Conservation (phyloP, 1,140 invertebrate species). For the Leptopilina clavipes region DNA sequence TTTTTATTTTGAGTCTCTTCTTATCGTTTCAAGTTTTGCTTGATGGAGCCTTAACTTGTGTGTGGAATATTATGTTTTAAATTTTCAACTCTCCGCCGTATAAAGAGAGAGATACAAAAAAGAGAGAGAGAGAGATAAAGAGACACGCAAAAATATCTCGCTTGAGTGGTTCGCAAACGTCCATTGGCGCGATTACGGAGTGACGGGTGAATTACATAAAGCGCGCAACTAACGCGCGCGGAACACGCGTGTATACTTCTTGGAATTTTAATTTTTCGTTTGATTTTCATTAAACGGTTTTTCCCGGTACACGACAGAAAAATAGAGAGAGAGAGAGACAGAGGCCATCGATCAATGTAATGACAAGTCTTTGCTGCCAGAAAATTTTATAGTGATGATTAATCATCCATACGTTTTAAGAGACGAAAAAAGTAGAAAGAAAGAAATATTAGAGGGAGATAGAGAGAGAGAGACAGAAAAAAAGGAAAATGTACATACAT, state of each 20-base stretch:
- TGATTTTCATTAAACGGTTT: slow-evolving; percentile 30
- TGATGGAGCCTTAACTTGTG: slow-evolving; percentile 12
- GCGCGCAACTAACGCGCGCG: slow-evolving; percentile 31
- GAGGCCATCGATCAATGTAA: slow-evolving; percentile 21
- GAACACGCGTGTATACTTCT: slow-evolving; percentile 13
- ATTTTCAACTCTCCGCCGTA: not conserved
- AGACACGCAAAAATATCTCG: slow-evolving; percentile 28
- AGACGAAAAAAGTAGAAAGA: not conserved
- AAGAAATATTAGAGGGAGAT: no score
- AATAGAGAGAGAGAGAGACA: not conserved
- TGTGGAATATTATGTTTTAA: slow-evolving; percentile 12
- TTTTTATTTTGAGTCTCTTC: not conserved
- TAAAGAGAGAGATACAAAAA: no score
- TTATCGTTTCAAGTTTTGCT: slow-evolving; percentile 22
- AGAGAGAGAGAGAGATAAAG: not conserved
- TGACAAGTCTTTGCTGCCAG: slow-evolving; percentile 21
- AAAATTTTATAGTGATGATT: slow-evolving; percentile 6
- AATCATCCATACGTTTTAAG: not conserved
- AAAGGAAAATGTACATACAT: not conserved
- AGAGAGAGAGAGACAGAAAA: no score
- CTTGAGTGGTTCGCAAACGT: slow-evolving; percentile 9
- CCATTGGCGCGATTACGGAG: slow-evolving; percentile 27
- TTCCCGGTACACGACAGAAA: not conserved
- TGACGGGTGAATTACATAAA: slow-evolving; percentile 31
- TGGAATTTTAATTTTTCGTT: slow-evolving; percentile 35